Evolutionary conservation across 2,113 vertebrate genomes (phyloP).

Genomic region (Elachura formosa): DNA sequence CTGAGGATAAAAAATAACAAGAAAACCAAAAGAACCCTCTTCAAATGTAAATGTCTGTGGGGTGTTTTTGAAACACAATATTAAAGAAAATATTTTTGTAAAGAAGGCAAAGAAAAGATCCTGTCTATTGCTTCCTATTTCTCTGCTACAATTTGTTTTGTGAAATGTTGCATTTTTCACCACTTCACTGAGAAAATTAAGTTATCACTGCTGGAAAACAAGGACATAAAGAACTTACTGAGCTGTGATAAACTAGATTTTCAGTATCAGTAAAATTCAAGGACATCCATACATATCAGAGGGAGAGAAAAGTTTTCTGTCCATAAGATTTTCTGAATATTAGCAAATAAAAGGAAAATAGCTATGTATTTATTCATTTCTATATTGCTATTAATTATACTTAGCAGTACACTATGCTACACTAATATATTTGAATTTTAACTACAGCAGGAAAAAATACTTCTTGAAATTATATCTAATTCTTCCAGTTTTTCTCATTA

Average conservation of each 20-base stretch:
- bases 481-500: neutral
- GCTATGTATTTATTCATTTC: neutral
- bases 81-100: neutral
- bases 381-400: neutral
- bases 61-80: neutral
- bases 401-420: neutral
- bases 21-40: neutral
- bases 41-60: too few relatives aligned
- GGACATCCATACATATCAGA: neutral
- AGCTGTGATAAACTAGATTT: conserved; percentile 38
- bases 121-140: neutral
- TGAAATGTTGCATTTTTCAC: conserved; percentile 22
- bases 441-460: neutral
- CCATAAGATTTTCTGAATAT: neutral
- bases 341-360: neutral
- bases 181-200: conserved; percentile 35
- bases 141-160: conserved; percentile 2
- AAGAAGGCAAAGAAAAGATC: neutral
- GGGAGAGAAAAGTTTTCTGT: neutral
- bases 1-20: neutral
- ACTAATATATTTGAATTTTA: neutral
- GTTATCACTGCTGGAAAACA: conserved; percentile 32
- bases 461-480: neutral
- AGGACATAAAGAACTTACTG: conserved; percentile 44
- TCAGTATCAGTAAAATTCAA: conserved; percentile 41